A percentile compares a stretch with the other conserved stretches of the same genome.
These are phyloP conservation scores for Caranx ignobilis DNA, from an alignment of 2,113 vertebrate species.

Conservation along the genomic window DNA sequence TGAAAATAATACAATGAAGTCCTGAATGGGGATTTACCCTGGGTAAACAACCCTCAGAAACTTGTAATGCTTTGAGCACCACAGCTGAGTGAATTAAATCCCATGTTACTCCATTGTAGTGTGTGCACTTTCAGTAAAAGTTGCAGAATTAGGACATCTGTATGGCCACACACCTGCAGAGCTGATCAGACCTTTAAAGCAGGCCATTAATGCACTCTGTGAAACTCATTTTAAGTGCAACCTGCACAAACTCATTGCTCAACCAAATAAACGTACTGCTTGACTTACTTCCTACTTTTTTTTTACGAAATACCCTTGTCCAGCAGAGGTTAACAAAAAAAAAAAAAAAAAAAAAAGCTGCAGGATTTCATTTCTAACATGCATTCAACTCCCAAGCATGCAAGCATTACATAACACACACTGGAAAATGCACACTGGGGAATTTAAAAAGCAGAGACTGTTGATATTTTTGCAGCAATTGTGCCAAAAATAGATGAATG, in stretches of 20 bases:
- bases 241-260: background rate
- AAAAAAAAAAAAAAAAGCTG: background rate
- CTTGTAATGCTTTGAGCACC: background rate
- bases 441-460: background rate
- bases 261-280: background rate
- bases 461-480: slow-evolving; percentile 9
- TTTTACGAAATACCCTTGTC: background rate
- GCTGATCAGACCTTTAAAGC: background rate
- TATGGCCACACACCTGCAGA: background rate
- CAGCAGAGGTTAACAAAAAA: background rate
- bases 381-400: background rate
- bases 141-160: background rate
- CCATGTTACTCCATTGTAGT: background rate
- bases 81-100: background rate
- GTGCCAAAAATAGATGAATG: slow-evolving; percentile 3
- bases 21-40: background rate
- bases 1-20: background rate
- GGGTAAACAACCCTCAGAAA: background rate
- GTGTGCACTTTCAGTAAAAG: background rate
- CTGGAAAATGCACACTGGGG: background rate
- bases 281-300: background rate
- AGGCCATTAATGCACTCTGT: background rate
- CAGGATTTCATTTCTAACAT: background rate
- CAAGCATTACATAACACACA: background rate
- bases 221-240: background rate